Conservation (phyloP, 2,797 vertebrate genomes). For the Pogoniulus pusillus region DNA sequence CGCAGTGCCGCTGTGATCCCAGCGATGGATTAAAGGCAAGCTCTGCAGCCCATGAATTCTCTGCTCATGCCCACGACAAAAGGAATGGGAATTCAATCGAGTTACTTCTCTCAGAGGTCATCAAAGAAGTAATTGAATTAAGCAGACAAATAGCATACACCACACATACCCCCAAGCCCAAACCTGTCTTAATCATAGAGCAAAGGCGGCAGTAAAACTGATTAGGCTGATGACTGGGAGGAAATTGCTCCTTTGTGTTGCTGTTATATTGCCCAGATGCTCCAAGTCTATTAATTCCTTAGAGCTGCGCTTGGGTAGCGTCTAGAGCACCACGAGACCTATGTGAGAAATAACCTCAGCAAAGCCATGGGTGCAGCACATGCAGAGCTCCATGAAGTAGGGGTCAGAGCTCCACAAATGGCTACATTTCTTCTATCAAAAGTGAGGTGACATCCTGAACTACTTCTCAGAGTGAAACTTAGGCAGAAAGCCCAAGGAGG, state of each 20-base stretch:
- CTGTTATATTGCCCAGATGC: slow-evolving; percentile 7
- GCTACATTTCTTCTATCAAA: neutral
- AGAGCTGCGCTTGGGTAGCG: neutral
- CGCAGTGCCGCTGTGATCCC: neutral
- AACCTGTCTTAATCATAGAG: neutral
- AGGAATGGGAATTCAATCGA: slow-evolving; percentile 12
- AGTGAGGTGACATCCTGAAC: neutral
- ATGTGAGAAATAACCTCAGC: neutral
- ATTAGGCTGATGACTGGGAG: neutral
- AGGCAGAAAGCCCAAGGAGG: neutral
- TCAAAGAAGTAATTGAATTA: slow-evolving; percentile 32
- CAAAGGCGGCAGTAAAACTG: neutral
- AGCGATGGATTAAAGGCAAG: neutral
- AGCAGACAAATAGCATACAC: neutral
- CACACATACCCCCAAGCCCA: neutral
- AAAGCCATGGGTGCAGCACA: neutral
- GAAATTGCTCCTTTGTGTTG: neutral
- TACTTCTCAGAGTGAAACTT: neutral
- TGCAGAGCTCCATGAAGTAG: neutral
- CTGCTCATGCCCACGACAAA: neutral
- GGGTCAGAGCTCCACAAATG: neutral
- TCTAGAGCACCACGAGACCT: neutral
- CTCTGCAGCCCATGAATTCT: neutral
- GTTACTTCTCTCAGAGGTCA: neutral
- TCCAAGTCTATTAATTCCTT: slow-evolving; percentile 9